Percentiles rank a stretch among this genome's conserved stretches.
Conservation (phyloP, 2,797 vertebrate species). For the Fundulus diaphanus region DNA sequence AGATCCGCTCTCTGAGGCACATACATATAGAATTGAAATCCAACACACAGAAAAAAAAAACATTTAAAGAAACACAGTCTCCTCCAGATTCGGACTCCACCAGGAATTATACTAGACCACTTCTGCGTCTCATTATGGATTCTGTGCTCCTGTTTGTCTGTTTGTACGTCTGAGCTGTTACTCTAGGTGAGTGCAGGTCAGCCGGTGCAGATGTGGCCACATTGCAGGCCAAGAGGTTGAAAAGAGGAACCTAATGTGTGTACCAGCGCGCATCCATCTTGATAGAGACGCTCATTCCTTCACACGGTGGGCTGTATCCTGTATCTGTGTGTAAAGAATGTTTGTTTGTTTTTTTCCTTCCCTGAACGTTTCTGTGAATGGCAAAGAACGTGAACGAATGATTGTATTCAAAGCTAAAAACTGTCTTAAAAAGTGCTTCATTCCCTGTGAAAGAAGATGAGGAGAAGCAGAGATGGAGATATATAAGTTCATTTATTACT, state of each 20-base stretch:
- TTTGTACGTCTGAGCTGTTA: slow-evolving; percentile 34
- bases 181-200: slow-evolving; percentile 10
- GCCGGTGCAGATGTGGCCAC: neutral
- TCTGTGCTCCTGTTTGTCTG: slow-evolving; percentile 42
- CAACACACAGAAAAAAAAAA: slow-evolving; percentile 16
- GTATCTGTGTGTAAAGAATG: slow-evolving; percentile 32
- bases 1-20: slow-evolving; percentile 32
- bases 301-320: slow-evolving; percentile 44
- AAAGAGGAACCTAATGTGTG: slow-evolving; percentile 14
- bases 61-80: slow-evolving; percentile 22
- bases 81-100: slow-evolving; percentile 31
- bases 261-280: slow-evolving; percentile 42
- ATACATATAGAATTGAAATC: neutral
- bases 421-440: slow-evolving; percentile 11
- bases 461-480: neutral
- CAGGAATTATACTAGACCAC: slow-evolving; percentile 51
- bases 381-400: slow-evolving; percentile 62
- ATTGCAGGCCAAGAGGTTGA: neutral
- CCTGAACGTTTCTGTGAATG: slow-evolving; percentile 56
- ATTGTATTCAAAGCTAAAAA: slow-evolving; percentile 68
- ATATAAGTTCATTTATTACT: neutral
- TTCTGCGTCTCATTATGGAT: slow-evolving; percentile 31
- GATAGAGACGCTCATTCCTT: slow-evolving; percentile 38
- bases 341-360: slow-evolving; percentile 52
- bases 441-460: slow-evolving; percentile 20